phyloP scores from a whole-genome alignment of 2,888 invertebrate genomes.

The Trichogramma evanescens region DNA sequence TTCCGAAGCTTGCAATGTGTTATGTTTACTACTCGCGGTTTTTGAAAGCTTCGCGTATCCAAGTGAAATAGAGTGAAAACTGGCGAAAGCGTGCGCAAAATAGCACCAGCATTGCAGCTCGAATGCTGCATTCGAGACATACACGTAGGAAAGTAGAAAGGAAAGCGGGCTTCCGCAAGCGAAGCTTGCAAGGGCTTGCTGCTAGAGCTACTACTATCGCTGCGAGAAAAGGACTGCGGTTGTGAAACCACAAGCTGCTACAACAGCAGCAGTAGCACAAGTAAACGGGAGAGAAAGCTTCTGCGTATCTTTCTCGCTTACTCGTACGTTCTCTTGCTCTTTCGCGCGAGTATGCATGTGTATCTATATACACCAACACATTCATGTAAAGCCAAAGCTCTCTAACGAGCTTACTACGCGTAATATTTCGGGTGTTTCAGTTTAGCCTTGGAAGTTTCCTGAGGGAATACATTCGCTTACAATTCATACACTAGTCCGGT shows the following conservation, averaged over 20 bases:
- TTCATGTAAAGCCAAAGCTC: constrained; percentile 35
- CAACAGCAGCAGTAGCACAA: constrained; percentile 24
- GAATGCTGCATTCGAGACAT: not conserved
- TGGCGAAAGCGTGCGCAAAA: constrained; percentile 8
- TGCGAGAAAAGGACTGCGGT: constrained; percentile 37
- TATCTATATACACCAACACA: not conserved
- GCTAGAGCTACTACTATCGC: not conserved
- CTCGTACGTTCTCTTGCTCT: too few species aligned
- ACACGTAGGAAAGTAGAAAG: constrained; percentile 11
- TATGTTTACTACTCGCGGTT: constrained; percentile 35
- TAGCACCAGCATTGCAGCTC: constrained; percentile 3
- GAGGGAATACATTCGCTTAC: constrained; percentile 41
- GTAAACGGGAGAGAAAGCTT: constrained; percentile 7
- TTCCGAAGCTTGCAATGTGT: not conserved
- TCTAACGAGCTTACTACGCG: constrained; percentile 45
- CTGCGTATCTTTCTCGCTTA: not conserved
- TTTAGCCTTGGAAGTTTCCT: constrained; percentile 33
- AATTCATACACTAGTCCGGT: constrained; percentile 35
- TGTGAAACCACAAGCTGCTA: constrained; percentile 43
- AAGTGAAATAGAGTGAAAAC: not conserved
- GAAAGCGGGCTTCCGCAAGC: constrained; percentile 34
- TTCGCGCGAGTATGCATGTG: too few species aligned
- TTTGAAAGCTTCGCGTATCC: constrained; percentile 35
- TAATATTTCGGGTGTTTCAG: constrained; percentile 42
- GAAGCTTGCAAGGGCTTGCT: constrained; percentile 31